These are phyloP conservation scores for Corythaeola cristata DNA, from an alignment of 2,113 vertebrate genomes.

Conservation along the genomic window DNA sequence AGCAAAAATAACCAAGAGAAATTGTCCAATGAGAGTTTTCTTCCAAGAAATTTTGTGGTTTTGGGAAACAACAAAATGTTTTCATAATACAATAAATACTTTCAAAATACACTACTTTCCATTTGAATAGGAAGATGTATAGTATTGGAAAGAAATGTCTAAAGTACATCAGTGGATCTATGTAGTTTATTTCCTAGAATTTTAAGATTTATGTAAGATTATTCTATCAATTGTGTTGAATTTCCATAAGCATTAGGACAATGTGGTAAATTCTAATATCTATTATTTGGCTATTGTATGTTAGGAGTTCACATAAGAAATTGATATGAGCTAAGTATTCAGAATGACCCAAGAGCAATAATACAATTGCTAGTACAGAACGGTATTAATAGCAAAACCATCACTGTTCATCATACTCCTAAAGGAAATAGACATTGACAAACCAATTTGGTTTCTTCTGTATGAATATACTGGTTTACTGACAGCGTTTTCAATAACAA, in stretches of 20 bases:
- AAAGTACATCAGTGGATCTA: not conserved
- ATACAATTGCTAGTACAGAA: not conserved
- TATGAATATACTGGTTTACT: not conserved
- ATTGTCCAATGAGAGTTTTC: not conserved
- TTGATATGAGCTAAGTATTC: not conserved
- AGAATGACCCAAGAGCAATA: not conserved
- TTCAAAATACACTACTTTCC: not conserved
- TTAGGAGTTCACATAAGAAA: not conserved
- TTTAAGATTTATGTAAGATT: not conserved
- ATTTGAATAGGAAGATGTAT: not conserved
- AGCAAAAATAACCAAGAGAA: not conserved
- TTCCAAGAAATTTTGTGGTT: not conserved
- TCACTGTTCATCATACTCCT: not conserved
- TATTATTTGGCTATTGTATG: not conserved
- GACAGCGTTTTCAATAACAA: not conserved
- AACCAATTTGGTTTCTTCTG: not conserved
- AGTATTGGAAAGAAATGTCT: not conserved
- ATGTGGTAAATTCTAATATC: not conserved
- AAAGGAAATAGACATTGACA: not conserved
- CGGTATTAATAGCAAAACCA: not conserved
- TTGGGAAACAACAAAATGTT: not conserved
- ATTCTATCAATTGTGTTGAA: not conserved
- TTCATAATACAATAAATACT: not conserved
- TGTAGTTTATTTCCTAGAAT: not conserved
- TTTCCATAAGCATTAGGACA: not conserved